phyloP scores from a whole-genome alignment of 2,797 vertebrate species.

The Melanotaenia parkinsoni region DNA sequence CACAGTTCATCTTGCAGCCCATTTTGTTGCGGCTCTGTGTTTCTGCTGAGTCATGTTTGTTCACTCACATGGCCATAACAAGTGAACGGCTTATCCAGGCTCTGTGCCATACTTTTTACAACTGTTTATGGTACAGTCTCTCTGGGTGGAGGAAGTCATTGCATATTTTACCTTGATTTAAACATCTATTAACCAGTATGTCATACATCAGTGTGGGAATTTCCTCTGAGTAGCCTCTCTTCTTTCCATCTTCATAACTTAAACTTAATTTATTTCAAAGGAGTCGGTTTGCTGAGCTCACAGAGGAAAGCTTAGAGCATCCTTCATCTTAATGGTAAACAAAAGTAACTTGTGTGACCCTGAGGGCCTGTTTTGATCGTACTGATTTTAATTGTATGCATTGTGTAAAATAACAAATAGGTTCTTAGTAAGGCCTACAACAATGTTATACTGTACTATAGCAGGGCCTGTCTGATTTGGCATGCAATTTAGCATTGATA shows the following conservation, averaged over 20 bases:
- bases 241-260: conserved; percentile 5
- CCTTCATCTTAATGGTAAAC: background rate
- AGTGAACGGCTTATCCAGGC: conserved; percentile 48
- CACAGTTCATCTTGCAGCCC: conserved; percentile 48
- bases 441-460: background rate
- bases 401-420: background rate
- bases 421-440: background rate
- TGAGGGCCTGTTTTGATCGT: background rate
- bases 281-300: background rate
- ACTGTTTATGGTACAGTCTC: conserved; percentile 38
- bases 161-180: conserved; percentile 49
- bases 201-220: conserved; percentile 20
- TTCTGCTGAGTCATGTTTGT: conserved; percentile 68
- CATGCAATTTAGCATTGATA: background rate
- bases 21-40: conserved; percentile 37
- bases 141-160: conserved; percentile 37
- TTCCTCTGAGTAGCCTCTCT: background rate
- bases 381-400: background rate
- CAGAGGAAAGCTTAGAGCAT: background rate
- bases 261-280: conserved; percentile 14
- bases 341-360: background rate
- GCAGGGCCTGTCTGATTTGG: background rate
- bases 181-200: conserved; percentile 36
- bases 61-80: conserved; percentile 48
- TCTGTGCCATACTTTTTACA: conserved; percentile 42